Base-by-base conservation (phyloP, 2,113 vertebrate species). In the Sturnira hondurensis region DNA sequence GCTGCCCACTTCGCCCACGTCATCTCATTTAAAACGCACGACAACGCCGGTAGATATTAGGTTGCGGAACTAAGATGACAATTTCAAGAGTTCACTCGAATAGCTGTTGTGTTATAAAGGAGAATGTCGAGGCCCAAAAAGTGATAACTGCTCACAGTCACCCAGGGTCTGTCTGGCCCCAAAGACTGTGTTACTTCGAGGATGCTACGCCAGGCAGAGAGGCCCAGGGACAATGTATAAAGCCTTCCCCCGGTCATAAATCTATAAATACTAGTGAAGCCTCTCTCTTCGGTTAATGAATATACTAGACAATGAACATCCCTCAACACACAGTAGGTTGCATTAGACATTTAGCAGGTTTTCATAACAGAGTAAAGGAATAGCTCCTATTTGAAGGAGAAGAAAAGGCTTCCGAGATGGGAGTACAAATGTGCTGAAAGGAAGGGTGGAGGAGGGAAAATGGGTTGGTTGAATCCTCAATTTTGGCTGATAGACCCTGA, bases 11-110 rank as follows among this genome's bases (percentile, higher is more conserved):
- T 52, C 61, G 36, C 61, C 54, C n/a, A 58, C 0, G 31, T 67
- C 24, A 63, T 78, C 68, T 91, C 33, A 45, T 45, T 96, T 38
- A 95, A 70, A 93, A 67, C 38, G 91, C 86, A 45, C 63, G 67
- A 50, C 24, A 71, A 47, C 2, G 20, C 16, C 65, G 20, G 41
- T 28, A 89, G 52, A n/a, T 71, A 83, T 13, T 52, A 45, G 28
- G 19, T 38, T 54, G 61, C 65, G 43, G 73, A 10, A 68, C 3
- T 24, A 36, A 56, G 88, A 78, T 52, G 16, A 78, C 24, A 86
- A 36, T 67, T 26, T 47, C 89, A 67, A 67, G 80, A 41, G 76
- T 47, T 88, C 17, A 82, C 22, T 41, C 26, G 71, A 38, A 61
- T 10, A 86, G 41, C 22, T 50, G 22, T 19, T 82, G 14, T 45